Evolutionary conservation across 64 coral and sea anemone genomes (phyloP).

Genomic region (Trachythela sp.): DNA sequence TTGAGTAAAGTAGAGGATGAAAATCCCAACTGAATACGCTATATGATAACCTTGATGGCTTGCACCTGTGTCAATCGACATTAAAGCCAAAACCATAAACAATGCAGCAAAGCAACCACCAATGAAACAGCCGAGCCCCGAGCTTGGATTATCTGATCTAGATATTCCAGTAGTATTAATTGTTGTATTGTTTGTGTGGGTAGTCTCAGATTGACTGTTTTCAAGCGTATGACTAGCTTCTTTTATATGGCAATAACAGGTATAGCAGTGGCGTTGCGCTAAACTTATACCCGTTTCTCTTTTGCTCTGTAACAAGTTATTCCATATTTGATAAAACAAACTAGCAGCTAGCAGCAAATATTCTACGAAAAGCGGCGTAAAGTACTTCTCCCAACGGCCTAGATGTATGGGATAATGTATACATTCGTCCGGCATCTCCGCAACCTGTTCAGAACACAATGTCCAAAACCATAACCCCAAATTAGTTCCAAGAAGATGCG

Average conservation of each 20-base stretch:
- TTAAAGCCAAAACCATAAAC: background rate
- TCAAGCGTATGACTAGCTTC: no score
- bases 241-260: background rate
- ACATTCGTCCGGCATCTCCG: background rate
- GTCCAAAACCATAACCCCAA: background rate
- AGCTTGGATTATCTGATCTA: no score
- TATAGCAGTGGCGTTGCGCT: background rate
- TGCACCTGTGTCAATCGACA: background rate
- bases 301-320: background rate
- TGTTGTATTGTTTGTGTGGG: no score
- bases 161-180: no score
- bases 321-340: background rate
- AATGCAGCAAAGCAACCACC: background rate
- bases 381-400: background rate
- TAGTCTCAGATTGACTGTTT: no score
- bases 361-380: background rate
- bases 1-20: background rate
- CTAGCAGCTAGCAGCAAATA: background rate
- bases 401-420: background rate
- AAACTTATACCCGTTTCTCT: background rate
- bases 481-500: background rate
- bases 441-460: background rate
- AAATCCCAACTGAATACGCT: background rate
- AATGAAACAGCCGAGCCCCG: background rate
- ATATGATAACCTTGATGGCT: background rate